phyloP scores from a whole-genome alignment of 2,888 invertebrate species.

The Seira ritae region DNA sequence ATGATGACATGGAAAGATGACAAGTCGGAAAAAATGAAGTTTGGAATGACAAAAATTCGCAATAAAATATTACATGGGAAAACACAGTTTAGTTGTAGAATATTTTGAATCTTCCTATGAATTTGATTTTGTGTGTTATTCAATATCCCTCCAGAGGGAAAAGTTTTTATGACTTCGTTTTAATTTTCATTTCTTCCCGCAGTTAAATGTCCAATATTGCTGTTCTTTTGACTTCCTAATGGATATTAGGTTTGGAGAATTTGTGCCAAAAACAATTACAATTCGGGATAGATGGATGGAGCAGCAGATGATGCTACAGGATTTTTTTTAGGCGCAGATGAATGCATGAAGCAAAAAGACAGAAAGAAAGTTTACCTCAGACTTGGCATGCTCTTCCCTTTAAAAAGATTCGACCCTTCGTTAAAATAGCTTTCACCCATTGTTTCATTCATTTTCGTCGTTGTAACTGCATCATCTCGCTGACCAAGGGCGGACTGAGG shows the following conservation, averaged over 20 bases:
- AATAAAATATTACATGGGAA: not conserved
- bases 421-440: constrained; percentile 76
- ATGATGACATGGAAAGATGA: no score
- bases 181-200: not conserved
- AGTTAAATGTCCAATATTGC: not conserved
- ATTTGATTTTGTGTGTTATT: no score
- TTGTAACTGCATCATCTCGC: constrained; percentile 63
- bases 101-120: not conserved
- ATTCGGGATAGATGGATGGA: not conserved
- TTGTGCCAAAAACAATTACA: not conserved
- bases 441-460: constrained; percentile 74
- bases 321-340: not conserved
- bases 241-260: not conserved
- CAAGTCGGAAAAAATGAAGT: not conserved
- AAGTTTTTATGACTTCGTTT: not conserved
- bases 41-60: not conserved
- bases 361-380: constrained; percentile 82
- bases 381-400: constrained; percentile 98
- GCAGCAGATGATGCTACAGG: not conserved
- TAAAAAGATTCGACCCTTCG: constrained; percentile 84
- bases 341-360: not conserved
- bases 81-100: not conserved
- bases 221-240: not conserved
- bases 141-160: not conserved
- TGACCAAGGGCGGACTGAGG: constrained; percentile 82